These are phyloP conservation scores for Microplitis demolitor DNA, from an alignment of 1,140 invertebrate species.

Conservation along the genomic window DNA sequence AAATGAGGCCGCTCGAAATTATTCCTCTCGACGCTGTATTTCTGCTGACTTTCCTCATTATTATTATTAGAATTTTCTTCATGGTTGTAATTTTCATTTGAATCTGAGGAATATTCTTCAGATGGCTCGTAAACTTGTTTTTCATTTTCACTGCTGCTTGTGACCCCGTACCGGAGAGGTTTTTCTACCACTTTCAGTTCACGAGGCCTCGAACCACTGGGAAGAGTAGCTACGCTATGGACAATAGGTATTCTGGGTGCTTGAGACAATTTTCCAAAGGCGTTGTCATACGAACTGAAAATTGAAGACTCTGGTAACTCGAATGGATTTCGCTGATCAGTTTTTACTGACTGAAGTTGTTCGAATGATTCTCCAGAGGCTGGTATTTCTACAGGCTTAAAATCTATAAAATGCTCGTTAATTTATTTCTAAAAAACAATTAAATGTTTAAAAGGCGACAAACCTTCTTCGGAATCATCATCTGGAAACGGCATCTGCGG, in stretches of 20 bases:
- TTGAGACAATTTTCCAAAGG: constrained; percentile 25
- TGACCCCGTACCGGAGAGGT: neutral
- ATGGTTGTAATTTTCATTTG: neutral
- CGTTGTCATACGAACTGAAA: constrained; percentile 29
- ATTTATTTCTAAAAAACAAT: too few relatives aligned
- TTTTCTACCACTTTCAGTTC: neutral
- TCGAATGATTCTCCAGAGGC: too few relatives aligned
- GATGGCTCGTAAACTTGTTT: constrained; percentile 5
- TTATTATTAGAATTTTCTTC: neutral
- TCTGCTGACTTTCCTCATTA: constrained; percentile 29
- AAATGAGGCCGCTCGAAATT: constrained; percentile 3
- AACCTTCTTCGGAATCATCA: constrained; percentile 16
- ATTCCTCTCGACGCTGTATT: constrained; percentile 36
- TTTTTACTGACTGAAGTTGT: neutral
- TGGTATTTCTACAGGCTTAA: too few relatives aligned
- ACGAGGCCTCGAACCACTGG: neutral
- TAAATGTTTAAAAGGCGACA: too few relatives aligned
- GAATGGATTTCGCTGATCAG: neutral
- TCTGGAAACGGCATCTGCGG: constrained; percentile 32
- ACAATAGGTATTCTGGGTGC: neutral
- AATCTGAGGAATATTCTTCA: neutral
- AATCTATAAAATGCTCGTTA: too few relatives aligned
- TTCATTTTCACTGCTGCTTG: neutral
- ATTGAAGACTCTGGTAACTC: constrained; percentile 20
- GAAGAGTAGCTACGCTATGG: too few relatives aligned